These are phyloP conservation scores for Coptotermes formosanus DNA, from an alignment of 1,140 invertebrate species.

Conservation along the genomic window DNA sequence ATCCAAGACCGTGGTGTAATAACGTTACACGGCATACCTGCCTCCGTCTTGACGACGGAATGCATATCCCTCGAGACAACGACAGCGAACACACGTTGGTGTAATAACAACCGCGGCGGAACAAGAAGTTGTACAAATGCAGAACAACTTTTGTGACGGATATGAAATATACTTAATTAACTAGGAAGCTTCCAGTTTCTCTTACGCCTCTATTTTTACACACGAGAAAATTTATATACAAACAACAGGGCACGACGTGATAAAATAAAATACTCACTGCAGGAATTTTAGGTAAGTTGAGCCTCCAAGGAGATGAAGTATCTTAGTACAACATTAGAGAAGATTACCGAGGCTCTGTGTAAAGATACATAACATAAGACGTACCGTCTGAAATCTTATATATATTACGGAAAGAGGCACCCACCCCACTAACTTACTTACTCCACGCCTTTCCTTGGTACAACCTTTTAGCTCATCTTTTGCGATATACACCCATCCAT, in stretches of 20 bases:
- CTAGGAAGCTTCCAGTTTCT: not conserved
- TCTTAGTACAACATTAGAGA: constrained; percentile 18
- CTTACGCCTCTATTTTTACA: not conserved
- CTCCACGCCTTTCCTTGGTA: not conserved
- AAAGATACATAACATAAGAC: constrained; percentile 12
- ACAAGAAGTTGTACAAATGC: not conserved
- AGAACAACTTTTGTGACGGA: not conserved
- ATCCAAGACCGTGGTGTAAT: not conserved
- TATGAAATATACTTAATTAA: not conserved
- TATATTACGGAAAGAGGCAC: not conserved
- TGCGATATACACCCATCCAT: constrained; percentile 11
- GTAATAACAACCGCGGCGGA: not conserved
- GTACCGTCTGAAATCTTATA: constrained; percentile 10
- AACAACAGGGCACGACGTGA: not conserved
- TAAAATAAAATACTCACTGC: constrained; percentile 13
- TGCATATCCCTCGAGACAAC: not conserved
- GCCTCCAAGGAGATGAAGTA: constrained; percentile 7
- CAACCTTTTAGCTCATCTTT: constrained; percentile 18
- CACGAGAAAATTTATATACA: not conserved
- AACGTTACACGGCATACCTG: not conserved
- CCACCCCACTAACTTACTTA: not conserved
- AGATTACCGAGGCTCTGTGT: constrained; percentile 3
- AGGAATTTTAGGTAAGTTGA: constrained; percentile 16
- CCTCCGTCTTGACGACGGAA: not conserved
- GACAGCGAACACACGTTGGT: not conserved